Evolutionary conservation across 2,888 invertebrate genomes (phyloP).

Genomic region (Amiota communis): DNA sequence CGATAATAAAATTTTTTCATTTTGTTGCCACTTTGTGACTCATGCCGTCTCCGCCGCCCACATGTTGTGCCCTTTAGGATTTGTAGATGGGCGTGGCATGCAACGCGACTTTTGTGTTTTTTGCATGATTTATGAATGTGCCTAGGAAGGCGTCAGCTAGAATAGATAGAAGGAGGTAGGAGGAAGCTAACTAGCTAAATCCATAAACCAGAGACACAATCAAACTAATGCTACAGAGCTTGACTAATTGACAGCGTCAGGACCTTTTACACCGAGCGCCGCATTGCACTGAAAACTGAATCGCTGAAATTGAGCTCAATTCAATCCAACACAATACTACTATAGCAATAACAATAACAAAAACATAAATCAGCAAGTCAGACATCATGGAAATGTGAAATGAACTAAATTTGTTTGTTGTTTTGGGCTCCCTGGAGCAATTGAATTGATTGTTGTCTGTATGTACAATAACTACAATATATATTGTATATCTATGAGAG

Average conservation of each 20-base stretch:
- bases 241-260: constrained; percentile 11
- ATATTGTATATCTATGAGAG: too few relatives aligned
- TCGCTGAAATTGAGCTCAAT: neutral
- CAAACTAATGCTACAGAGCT: neutral
- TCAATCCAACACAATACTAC: neutral
- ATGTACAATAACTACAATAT: too few relatives aligned
- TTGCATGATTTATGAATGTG: constrained; percentile 18
- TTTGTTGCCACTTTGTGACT: neutral
- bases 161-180: too few relatives aligned
- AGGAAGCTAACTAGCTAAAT: too few relatives aligned
- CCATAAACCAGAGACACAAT: neutral
- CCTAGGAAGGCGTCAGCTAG: too few relatives aligned
- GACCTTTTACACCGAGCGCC: neutral
- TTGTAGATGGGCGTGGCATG: neutral
- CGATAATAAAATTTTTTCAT: too few relatives aligned
- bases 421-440: neutral
- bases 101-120: neutral
- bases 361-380: constrained; percentile 10
- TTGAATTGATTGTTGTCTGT: constrained; percentile 8
- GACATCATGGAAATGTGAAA: neutral
- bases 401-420: too few relatives aligned
- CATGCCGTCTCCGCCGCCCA: neutral
- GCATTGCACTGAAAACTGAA: neutral
- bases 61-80: neutral
- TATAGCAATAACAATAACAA: neutral